A percentile compares a stretch with the other conserved stretches of the same genome.
phyloP scores from a whole-genome alignment of 1,140 invertebrate species.

The Lineus longissimus region DNA sequence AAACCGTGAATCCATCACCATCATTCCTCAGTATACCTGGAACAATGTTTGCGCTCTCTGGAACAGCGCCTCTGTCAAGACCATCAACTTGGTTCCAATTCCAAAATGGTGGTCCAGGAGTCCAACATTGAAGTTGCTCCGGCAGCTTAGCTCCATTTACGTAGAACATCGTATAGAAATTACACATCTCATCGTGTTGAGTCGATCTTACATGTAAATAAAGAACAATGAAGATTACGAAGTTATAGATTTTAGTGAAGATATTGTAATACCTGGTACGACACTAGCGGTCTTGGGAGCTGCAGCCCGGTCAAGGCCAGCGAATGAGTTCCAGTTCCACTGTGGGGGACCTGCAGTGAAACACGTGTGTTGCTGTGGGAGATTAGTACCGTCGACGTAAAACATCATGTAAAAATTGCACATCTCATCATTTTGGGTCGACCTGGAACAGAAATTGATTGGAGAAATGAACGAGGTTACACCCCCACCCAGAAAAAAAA shows the following conservation, averaged over 20 bases:
- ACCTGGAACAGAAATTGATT: conserved; percentile 24
- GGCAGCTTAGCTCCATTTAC: conserved; percentile 25
- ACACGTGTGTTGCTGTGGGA: conserved; percentile 25
- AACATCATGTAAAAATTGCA: conserved; percentile 54
- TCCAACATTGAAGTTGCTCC: conserved; percentile 26
- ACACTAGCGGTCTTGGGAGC: conserved; percentile 18
- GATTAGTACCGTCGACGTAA: conserved; percentile 30
- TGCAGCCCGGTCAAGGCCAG: conserved; percentile 6
- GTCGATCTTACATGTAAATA: conserved; percentile 39
- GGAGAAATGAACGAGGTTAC: too few relatives aligned
- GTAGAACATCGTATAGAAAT: conserved; percentile 53
- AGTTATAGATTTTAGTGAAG: neutral
- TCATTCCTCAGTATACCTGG: too few relatives aligned
- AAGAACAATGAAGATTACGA: too few relatives aligned
- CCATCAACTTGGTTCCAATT: conserved; percentile 19
- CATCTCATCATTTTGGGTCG: conserved; percentile 50
- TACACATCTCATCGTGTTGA: conserved; percentile 51
- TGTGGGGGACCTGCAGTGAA: conserved; percentile 30
- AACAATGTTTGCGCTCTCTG: too few relatives aligned
- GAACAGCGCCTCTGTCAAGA: too few relatives aligned
- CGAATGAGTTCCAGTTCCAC: conserved; percentile 28
- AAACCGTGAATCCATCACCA: too few relatives aligned
- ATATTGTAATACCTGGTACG: conserved; percentile 9
- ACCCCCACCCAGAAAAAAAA: too few relatives aligned
- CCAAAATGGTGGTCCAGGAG: conserved; percentile 33